Evolutionary conservation across 2,888 invertebrate genomes (phyloP).

Genomic region (Seira sanloemensis): DNA sequence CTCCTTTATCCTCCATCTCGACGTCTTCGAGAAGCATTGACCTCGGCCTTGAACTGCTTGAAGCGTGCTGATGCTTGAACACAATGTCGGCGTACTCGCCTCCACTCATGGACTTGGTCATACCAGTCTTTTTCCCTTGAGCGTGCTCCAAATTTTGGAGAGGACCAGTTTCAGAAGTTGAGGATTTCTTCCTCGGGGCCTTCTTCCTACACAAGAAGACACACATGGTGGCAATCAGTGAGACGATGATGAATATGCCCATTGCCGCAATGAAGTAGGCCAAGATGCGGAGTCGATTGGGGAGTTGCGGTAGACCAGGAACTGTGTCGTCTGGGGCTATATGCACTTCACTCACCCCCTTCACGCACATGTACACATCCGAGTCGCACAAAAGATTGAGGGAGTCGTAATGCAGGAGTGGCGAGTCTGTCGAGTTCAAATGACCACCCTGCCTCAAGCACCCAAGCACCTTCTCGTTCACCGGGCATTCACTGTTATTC

Average conservation of each 20-base stretch:
- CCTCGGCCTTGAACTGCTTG: conserved; percentile 32
- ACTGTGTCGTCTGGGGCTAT: conserved; percentile 40
- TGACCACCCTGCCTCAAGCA: conserved; percentile 57
- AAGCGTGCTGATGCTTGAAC: conserved; percentile 54
- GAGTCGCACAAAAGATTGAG: conserved; percentile 58
- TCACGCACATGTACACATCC: conserved; percentile 66
- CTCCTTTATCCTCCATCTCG: conserved; percentile 80
- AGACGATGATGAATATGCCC: conserved; percentile 68
- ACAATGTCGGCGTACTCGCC: conserved; percentile 64
- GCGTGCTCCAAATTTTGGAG: conserved; percentile 53
- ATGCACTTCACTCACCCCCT: conserved; percentile 65
- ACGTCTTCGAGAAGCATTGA: conserved; percentile 69
- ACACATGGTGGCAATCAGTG: conserved; percentile 69
- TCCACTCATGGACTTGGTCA: conserved; percentile 55
- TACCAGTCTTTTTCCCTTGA: conserved; percentile 59
- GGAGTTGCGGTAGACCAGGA: conserved; percentile 65
- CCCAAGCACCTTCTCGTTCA: conserved; percentile 59
- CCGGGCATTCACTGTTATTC: conserved; percentile 68
- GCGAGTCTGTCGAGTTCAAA: conserved; percentile 30
- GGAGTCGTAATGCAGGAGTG: conserved; percentile 49
- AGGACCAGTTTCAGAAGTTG: conserved; percentile 31
- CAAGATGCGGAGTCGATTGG: conserved; percentile 65
- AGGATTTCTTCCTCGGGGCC: conserved; percentile 39
- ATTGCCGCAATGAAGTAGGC: conserved; percentile 71
- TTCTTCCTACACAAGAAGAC: conserved; percentile 65